Conservation (phyloP, 2,113 vertebrate genomes). For the Chunga burmeisteri region DNA sequence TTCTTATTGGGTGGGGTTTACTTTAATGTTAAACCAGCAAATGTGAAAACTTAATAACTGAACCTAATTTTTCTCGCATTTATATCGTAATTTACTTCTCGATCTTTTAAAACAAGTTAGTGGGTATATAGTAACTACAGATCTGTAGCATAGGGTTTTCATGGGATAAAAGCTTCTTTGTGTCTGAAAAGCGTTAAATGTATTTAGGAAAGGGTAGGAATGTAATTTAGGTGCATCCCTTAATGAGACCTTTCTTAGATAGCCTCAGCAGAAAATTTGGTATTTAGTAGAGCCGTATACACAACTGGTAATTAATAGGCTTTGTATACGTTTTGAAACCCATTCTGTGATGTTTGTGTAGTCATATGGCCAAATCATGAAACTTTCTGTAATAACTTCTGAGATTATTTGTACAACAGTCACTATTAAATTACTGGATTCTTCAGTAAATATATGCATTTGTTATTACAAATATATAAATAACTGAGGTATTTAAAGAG, state of each 20-base stretch:
- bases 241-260: neutral
- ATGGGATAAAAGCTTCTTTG: neutral
- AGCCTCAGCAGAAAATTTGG: neutral
- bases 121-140: neutral
- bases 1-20: neutral
- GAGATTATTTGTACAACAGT: neutral
- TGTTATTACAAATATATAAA: too few species aligned
- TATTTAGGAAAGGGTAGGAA: neutral
- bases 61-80: neutral
- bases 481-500: neutral
- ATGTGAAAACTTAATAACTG: neutral
- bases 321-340: neutral
- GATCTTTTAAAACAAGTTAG: neutral
- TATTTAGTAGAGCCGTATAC: neutral
- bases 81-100: neutral
- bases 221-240: neutral
- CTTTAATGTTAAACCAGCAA: neutral
- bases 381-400: neutral
- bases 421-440: neutral
- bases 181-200: neutral
- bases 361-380: neutral
- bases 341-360: neutral
- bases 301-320: neutral
- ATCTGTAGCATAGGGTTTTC: neutral
- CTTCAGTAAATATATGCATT: neutral